Evolutionary conservation across 92 coral and sea anemone species (phyloP), one percentile per base, ranked within the genome.

Genomic region (Siderastrea siderea): DNA sequence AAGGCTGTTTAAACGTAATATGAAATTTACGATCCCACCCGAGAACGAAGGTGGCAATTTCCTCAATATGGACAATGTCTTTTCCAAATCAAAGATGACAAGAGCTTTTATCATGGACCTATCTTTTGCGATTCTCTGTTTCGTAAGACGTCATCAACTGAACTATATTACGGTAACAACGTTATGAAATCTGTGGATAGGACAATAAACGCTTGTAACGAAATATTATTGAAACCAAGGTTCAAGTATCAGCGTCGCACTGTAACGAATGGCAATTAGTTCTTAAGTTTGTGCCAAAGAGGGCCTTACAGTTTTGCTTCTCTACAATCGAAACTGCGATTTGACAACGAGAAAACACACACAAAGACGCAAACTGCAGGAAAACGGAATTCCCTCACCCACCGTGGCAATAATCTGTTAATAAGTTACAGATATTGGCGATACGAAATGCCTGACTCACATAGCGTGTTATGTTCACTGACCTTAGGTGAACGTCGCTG

Each of bases 401-500:
- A n/a, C n/a, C n/a, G n/a, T n/a, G n/a, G n/a, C n/a, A n/a, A n/a
- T n/a, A n/a, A n/a, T n/a, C n/a, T n/a, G n/a, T n/a, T n/a, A n/a
- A n/a, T n/a, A n/a, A n/a, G n/a, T n/a, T n/a, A n/a, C n/a, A n/a
- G n/a, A n/a, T n/a, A n/a, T n/a, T n/a, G 38, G 38, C 38, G 38
- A 26, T 26, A 26, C 38, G 38, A 26, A 26, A 26, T 26, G 0
- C 38, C 0, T 26, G 38, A 68, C 4, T 10, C 4, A 45, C 11
- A 2, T 8, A 38, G n/a, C 15, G 71, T 17, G 6, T 66, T 66
- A 63, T 3, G 19, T 4, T 1, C 9, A 80, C 84, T 80, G 10
- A 80, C 84, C 48, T 51, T 67, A 15, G 84, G 77, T 11, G 55
- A 81, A 13, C 77, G 77, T 38, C 77, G 67, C 47, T 59, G 55